A percentile compares a stretch with the other conserved stretches of the same genome.
Conservation (phyloP, 1,140 invertebrate species). For the Coenobita brevimanus region DNA sequence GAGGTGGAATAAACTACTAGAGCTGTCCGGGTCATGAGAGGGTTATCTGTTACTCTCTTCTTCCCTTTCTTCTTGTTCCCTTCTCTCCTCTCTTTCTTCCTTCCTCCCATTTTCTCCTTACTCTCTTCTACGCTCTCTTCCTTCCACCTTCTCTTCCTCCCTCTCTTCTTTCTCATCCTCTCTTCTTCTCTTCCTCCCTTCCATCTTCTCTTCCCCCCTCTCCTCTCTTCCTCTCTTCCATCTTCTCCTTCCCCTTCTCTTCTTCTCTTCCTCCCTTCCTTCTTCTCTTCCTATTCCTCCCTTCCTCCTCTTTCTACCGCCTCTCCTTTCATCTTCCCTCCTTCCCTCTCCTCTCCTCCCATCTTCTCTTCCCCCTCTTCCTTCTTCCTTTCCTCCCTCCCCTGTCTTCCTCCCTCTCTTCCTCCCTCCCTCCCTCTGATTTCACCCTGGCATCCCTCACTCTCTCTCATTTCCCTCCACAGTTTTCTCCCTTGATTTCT, state of each 20-base stretch:
- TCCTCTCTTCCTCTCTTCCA: not conserved
- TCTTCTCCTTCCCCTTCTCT: not conserved
- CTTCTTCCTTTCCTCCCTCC: not conserved
- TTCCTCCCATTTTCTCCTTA: too few species aligned
- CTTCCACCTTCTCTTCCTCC: not conserved
- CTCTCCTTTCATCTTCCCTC: not conserved
- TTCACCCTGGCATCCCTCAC: not conserved
- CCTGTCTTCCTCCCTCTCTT: not conserved
- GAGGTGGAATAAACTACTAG: too few species aligned
- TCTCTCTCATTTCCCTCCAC: not conserved
- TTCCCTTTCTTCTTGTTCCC: not conserved
- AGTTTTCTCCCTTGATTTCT: not conserved
- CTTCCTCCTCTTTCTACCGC: not conserved
- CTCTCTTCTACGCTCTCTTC: not conserved
- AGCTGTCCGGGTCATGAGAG: too few species aligned
- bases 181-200: not conserved
- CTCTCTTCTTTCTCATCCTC: not conserved
- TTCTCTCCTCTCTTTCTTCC: not conserved
- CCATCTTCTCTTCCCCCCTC: not conserved
- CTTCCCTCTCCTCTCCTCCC: not conserved
- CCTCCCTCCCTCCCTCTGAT: not conserved
- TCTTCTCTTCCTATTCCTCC: not conserved
- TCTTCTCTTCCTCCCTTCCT: not conserved
- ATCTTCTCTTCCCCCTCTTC: not conserved
- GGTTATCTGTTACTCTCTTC: too few species aligned